Evolutionary conservation across 1,140 invertebrate species (phyloP), one percentile per base, ranked within the genome.

Genomic region (Telenomus remus): DNA sequence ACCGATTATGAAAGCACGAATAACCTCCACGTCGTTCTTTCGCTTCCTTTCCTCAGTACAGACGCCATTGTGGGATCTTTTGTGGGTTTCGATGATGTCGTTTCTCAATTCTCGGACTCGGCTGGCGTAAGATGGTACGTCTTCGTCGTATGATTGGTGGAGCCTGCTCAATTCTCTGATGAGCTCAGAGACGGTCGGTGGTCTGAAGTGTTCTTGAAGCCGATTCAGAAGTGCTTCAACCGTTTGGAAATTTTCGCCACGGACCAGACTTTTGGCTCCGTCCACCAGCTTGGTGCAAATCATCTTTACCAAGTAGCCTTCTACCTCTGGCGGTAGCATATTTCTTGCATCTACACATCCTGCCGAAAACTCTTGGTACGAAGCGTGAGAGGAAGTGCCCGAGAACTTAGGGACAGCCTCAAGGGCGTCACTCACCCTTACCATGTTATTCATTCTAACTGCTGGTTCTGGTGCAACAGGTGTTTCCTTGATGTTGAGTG

Each of bases 351-450:
- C 50, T 0, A 15, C 7, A 13, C 50, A 53, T 7, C 50, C 35
- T 0, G 35, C 35, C 4, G 15, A 8, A 16, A 53, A 53, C 11
- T 53, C 34, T 12, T 8, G 27, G 0, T 35, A 37, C 1, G 8
- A 14, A 6, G 49, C 33, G 15, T 37, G 12, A 14, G 13, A 0
- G n/a, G 11, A 8, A 8, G 27, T 51, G 1, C 49, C 33, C 0
- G 48, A 50, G 12, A 50, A 50, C 13, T 35, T 46, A 8, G 43
- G 43, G 7, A 46, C 43, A 3, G 34, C 33, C 13, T 51, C 49
- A 0, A 51, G 0, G 1, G 49, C 49, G 9, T 51, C 49, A 4
- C 34, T 27, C 13, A 51, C 12, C n/a, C 27, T 50, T 4, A 50
- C 48, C 11, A 27, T 34, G 33, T 33, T 19, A 8, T 27, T 27